These are phyloP conservation scores for Seriola rivoliana DNA, from an alignment of 2,113 vertebrate species.

Conservation along the genomic window DNA sequence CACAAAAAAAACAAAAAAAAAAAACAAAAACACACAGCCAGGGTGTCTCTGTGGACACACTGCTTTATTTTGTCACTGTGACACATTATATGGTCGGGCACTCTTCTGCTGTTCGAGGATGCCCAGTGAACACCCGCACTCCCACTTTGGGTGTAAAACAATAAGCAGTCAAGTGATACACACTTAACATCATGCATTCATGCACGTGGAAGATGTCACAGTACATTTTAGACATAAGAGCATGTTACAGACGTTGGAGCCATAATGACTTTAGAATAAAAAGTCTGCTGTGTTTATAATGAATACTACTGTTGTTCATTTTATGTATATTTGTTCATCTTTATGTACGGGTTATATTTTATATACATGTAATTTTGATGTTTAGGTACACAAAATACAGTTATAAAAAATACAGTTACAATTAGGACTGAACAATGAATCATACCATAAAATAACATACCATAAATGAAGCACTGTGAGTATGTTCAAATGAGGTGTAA, in stretches of 20 bases:
- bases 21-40: neutral
- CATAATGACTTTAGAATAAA: neutral
- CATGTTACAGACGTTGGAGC: neutral
- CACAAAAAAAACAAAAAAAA: slow-evolving; percentile 22
- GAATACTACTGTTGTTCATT: neutral
- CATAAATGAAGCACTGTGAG: too few relatives aligned
- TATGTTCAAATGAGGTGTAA: neutral
- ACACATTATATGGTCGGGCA: slow-evolving; percentile 62
- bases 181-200: slow-evolving; percentile 46
- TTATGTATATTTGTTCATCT: neutral
- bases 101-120: slow-evolving; percentile 36
- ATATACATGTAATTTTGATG: too few relatives aligned
- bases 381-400: too few relatives aligned
- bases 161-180: slow-evolving; percentile 30
- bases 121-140: slow-evolving; percentile 70
- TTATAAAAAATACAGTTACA: too few relatives aligned
- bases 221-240: neutral
- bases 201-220: slow-evolving; percentile 10
- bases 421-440: too few relatives aligned
- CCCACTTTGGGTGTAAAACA: slow-evolving; percentile 13
- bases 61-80: slow-evolving; percentile 51
- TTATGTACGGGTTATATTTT: too few relatives aligned
- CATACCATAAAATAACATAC: too few relatives aligned
- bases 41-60: slow-evolving; percentile 50
- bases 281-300: neutral